Conservation (phyloP, 2,888 invertebrate genomes). For the Platycnemis pennipes region DNA sequence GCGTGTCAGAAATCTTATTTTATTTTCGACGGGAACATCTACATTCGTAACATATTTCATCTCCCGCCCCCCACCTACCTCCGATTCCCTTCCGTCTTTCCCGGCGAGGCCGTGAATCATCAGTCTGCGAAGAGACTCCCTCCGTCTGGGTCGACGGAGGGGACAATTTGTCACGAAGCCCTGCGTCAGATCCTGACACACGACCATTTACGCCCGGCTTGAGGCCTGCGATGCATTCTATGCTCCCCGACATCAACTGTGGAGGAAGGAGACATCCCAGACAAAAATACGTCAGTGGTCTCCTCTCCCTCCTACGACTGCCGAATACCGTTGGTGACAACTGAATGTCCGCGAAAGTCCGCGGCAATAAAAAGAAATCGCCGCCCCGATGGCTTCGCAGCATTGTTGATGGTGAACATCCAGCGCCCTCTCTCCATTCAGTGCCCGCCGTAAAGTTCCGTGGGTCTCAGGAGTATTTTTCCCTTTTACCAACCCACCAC, state of each 20-base stretch:
- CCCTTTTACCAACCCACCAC: no score
- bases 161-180: constrained; percentile 10
- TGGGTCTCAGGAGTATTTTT: no score
- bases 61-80: background rate
- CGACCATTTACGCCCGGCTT: background rate
- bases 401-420: no score
- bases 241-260: no score
- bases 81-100: background rate
- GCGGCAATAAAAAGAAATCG: no score
- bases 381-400: no score
- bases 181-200: background rate
- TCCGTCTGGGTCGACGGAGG: background rate
- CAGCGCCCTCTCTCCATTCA: no score
- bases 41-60: background rate
- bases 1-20: background rate
- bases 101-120: background rate
- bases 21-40: constrained; percentile 3
- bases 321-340: no score
- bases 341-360: background rate
- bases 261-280: background rate
- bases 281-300: background rate
- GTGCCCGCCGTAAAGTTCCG: no score
- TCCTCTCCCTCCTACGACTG: background rate
- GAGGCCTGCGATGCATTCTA: background rate
- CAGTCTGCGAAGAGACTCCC: background rate